phyloP scores from a whole-genome alignment of 23 tunicate genomes.

The Ciona savignyi region DNA sequence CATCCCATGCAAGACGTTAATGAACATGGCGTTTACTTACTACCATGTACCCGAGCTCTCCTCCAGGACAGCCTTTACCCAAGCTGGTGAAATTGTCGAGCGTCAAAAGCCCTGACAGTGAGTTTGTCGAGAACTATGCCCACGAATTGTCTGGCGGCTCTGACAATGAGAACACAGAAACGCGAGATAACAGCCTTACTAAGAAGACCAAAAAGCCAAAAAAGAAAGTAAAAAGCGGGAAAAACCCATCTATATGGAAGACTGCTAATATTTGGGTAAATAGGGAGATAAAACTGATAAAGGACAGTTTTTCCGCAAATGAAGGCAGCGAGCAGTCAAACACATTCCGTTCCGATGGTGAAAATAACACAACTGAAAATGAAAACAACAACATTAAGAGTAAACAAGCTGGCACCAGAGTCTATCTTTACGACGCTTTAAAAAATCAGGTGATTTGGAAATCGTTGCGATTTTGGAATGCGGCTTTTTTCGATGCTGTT shows the following conservation, averaged over 20 bases:
- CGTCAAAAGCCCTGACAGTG: slow-evolving; percentile 37
- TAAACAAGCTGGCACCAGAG: not conserved
- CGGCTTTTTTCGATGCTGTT: slow-evolving; percentile 84
- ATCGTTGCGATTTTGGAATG: slow-evolving; percentile 89
- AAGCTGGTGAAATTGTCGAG: slow-evolving; percentile 7
- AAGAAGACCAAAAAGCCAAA: not conserved
- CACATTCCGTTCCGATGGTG: not conserved
- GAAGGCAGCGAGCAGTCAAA: not conserved
- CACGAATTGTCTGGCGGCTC: slow-evolving; percentile 3
- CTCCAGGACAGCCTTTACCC: not conserved
- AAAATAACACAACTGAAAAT: not conserved
- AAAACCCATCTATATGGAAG: slow-evolving; percentile 1
- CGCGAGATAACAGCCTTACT: not conserved
- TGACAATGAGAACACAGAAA: not conserved
- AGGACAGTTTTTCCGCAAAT: slow-evolving; percentile 1
- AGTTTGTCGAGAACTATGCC: slow-evolving; percentile 8
- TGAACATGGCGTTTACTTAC: slow-evolving; percentile 89
- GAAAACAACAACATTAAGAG: not conserved
- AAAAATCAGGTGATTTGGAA: slow-evolving; percentile 70
- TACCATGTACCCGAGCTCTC: slow-evolving; percentile 51
- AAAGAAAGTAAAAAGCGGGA: not conserved
- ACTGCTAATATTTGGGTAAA: slow-evolving; percentile 11
- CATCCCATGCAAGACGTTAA: slow-evolving; percentile 62
- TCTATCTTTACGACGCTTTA: slow-evolving; percentile 52
- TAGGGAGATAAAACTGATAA: slow-evolving; percentile 3